Base-by-base conservation (phyloP, 2,113 vertebrate species). In the Macaca mulatta region DNA sequence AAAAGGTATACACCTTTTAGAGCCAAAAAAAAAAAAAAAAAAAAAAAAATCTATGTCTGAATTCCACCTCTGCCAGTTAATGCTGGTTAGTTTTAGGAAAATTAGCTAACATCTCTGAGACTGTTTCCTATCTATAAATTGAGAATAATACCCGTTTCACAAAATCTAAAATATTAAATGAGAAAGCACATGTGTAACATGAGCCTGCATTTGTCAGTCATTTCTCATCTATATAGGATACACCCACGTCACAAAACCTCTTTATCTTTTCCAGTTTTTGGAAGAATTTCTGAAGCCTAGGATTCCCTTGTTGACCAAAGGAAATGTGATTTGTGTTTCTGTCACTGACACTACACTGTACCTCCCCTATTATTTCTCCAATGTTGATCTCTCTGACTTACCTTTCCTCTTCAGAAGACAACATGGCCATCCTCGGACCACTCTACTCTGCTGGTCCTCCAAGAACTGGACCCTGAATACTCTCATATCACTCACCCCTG, bases 371-470 rank as follows among this genome's bases (percentile, higher is more conserved):
- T 10, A 61, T 13, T 27, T 20, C 25, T 80, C 23, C 14, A 74
- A 20, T 59, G 9, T 79, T 43, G 32, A 22, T 61, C 48, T 74
- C 69, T 45, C 20, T 25, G 94, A 4, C 27, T 6, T 1, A 18
- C 30, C 27, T 50, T 43, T 78, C 45, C 13, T 64, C 70, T 38
- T 72, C 57, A 75, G 30, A 88, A 90, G 52, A 20, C 32, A 83
- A 0, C 11, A 12, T 0, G 20, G 8, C 3, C 35, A 32, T 11
- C 45, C 8, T 0, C 5, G 84, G 14, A 16, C 4, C 3, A 30
- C 74, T 57, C 35, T 1, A n/a, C 23, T 43, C 5, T 17, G 25
- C 30, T 18, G 35, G 52, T 55, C 25, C n/a, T 61, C 48, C 35
- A 18, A 45, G 27, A 64, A 9, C 12, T 14, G 3, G 3, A 9